These are phyloP conservation scores for Terrapene triunguis DNA, from an alignment of 2,113 vertebrate species.

Conservation along the genomic window DNA sequence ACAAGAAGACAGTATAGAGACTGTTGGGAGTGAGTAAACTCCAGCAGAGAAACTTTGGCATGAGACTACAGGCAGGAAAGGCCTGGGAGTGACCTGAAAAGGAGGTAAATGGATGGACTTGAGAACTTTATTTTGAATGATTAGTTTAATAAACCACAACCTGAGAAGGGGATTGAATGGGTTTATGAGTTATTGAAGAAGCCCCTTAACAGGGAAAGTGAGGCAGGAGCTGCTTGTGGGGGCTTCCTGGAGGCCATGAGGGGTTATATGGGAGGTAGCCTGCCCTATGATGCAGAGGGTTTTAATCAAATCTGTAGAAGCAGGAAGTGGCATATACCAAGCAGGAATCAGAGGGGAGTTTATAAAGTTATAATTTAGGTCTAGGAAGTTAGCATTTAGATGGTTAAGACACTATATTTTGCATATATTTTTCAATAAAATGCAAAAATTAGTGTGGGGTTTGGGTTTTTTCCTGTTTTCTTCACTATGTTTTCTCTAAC, in stretches of 20 bases:
- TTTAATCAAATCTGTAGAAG: not conserved
- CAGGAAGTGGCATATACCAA: not conserved
- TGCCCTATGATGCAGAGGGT: not conserved
- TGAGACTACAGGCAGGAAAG: not conserved
- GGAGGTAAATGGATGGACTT: not conserved
- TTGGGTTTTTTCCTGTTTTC: constrained; percentile 40
- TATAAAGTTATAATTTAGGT: not conserved
- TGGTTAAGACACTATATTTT: constrained; percentile 16
- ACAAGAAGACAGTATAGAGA: not conserved
- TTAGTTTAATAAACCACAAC: not conserved
- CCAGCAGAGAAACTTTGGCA: not conserved
- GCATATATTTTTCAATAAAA: constrained; percentile 43
- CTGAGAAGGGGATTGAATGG: not conserved
- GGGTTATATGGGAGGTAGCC: not conserved
- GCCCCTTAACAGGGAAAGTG: not conserved
- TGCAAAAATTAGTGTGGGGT: not conserved
- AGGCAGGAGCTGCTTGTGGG: not conserved
- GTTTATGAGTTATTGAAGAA: not conserved
- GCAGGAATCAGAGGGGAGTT: not conserved
- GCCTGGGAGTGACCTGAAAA: not conserved
- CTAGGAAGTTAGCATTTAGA: not conserved
- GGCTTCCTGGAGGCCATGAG: not conserved
- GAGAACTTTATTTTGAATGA: not conserved
- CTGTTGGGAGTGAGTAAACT: not conserved
- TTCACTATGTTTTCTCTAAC: constrained; percentile 41